Evolutionary conservation across 2,888 invertebrate species (phyloP), one percentile per base, ranked within the genome.

Genomic region (Galerucella pusilla): DNA sequence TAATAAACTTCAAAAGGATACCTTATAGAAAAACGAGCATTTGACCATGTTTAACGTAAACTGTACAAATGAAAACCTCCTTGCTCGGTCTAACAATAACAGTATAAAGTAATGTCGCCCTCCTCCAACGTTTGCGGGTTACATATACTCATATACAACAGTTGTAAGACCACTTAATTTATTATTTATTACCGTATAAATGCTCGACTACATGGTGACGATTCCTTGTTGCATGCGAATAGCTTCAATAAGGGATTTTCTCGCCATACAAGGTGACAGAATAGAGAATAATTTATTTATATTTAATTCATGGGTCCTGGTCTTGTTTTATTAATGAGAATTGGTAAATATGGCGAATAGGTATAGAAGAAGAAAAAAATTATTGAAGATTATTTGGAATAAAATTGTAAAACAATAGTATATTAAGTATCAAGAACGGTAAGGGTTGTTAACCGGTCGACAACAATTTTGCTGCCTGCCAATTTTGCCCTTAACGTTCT

Each of bases 181-280:
- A 42, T 63, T 63, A 63, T 63, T 63, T 63, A 63, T 63, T 35
- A 16, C 42, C 63, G 42, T 63, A 63, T 42, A 63, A 63, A 63
- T 63, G 63, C 63, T 63, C 63, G 42, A 42, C 35, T 63, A 63
- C 42, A 42, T 16, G 16, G 42, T 63, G 63, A 63, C 63, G 63
- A 63, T 35, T 63, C 42, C 63, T 63, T 63, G 63, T 63, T 63
- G 63, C 63, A 63, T 63, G 35, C 35, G 63, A 63, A 63, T 63
- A n/a, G 42, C 63, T 42, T 63, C 42, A 63, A 42, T 63, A 63
- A 63, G 63, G 42, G 63, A 63, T 63, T 35, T 63, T 63, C 63
- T 45, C n/a, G 14, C 20, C 14, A 25, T 60, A 60, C 60, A 60
- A 28, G 60, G 60, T 28, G 60, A 52, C 52, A 52, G 14, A n/a